These are phyloP conservation scores for Antennarius striatus DNA, from an alignment of 2,113 vertebrate species.

Conservation along the genomic window DNA sequence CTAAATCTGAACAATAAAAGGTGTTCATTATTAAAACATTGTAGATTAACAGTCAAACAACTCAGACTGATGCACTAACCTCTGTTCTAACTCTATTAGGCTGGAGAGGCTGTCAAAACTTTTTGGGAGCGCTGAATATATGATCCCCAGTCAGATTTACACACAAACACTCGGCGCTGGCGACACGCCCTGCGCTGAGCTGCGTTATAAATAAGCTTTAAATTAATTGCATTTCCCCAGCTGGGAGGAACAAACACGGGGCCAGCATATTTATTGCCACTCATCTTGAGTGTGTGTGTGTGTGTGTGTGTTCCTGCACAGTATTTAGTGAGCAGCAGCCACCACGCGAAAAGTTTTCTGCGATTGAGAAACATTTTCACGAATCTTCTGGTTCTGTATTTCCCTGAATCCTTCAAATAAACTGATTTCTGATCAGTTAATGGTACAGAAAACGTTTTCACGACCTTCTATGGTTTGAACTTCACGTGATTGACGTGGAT, in stretches of 20 bases:
- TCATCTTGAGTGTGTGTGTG: conserved; percentile 20
- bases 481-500: too few species aligned
- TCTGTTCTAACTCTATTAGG: conserved; percentile 40
- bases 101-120: conserved; percentile 39
- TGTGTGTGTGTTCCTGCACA: background rate
- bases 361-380: conserved; percentile 27
- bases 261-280: conserved; percentile 61
- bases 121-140: conserved; percentile 39
- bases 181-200: conserved; percentile 41
- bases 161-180: conserved; percentile 41
- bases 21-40: too few species aligned
- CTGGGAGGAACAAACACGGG: conserved; percentile 53
- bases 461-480: too few species aligned
- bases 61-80: conserved; percentile 37
- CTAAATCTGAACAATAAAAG: too few species aligned
- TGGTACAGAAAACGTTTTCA: too few species aligned
- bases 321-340: background rate
- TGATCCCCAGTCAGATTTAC: conserved; percentile 50
- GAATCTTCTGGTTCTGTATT: too few species aligned
- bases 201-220: conserved; percentile 69
- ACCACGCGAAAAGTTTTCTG: conserved; percentile 29
- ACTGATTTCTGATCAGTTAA: too few species aligned
- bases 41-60: background rate
- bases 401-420: too few species aligned
- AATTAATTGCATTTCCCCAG: conserved; percentile 66